Conservation (phyloP, 2,888 invertebrate genomes). For the Drosophila algonquin region DNA sequence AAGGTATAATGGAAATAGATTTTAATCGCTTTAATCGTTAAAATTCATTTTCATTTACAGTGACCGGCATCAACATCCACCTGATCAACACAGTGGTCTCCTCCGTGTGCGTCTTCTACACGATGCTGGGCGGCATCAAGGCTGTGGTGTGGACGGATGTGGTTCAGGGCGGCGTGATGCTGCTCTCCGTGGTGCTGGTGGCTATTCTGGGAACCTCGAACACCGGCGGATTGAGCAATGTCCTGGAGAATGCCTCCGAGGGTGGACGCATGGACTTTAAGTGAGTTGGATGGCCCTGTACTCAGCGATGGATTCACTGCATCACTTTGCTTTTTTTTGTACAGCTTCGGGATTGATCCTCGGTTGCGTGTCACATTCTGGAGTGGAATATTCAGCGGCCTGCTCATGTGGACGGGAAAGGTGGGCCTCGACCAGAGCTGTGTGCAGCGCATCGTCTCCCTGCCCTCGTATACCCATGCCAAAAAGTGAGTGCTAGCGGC, state of each 20-base stretch:
- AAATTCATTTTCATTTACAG: slow-evolving; percentile 80
- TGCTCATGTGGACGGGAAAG: slow-evolving; percentile 87
- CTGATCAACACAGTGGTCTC: slow-evolving; percentile 85
- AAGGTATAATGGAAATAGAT: slow-evolving; percentile 71
- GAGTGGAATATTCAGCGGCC: slow-evolving; percentile 86
- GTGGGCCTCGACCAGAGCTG: slow-evolving; percentile 89
- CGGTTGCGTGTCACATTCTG: slow-evolving; percentile 87
- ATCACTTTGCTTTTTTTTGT: neutral
- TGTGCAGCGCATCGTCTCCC: slow-evolving; percentile 88
- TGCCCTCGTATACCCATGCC: slow-evolving; percentile 86
- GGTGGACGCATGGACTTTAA: slow-evolving; percentile 83
- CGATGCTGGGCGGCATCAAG: slow-evolving; percentile 85
- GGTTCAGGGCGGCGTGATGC: slow-evolving; percentile 84
- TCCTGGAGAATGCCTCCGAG: slow-evolving; percentile 80
- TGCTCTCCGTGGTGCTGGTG: slow-evolving; percentile 83
- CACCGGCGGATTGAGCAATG: slow-evolving; percentile 83
- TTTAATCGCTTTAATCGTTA: slow-evolving; percentile 15
- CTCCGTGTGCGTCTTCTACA: slow-evolving; percentile 85
- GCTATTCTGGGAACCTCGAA: slow-evolving; percentile 82
- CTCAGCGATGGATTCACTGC: neutral
- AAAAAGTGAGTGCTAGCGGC: slow-evolving; percentile 82
- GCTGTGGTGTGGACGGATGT: slow-evolving; percentile 86
- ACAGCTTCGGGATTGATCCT: slow-evolving; percentile 87
- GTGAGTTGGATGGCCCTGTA: slow-evolving; percentile 69
- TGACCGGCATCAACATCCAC: slow-evolving; percentile 86